phyloP scores from a whole-genome alignment of 2,797 vertebrate genomes.

The Sciurus vulgaris region DNA sequence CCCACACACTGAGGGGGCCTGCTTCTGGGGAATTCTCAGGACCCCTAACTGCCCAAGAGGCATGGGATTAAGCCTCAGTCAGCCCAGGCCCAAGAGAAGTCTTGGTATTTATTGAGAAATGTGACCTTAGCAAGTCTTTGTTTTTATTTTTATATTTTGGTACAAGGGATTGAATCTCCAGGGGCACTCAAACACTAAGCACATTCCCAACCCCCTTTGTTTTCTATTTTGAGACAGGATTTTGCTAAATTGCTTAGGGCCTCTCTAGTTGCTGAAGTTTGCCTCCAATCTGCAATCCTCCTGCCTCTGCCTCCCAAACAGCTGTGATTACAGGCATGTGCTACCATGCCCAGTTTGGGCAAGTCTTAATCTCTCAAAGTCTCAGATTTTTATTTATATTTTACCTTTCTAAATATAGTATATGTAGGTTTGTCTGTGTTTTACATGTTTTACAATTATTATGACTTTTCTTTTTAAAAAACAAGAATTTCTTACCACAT shows the following conservation, averaged over 20 bases:
- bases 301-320: no score
- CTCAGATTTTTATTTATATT: background rate
- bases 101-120: background rate
- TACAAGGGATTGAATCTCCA: no score
- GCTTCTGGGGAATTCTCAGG: background rate
- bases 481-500: background rate
- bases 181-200: no score
- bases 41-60: no score
- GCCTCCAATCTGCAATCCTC: no score
- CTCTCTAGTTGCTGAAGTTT: no score
- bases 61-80: background rate
- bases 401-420: background rate
- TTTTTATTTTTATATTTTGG: background rate
- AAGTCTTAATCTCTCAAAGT: background rate
- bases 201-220: no score
- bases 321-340: no score
- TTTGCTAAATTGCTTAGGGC: no score
- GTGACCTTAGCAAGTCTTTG: background rate
- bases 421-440: background rate
- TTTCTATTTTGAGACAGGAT: no score
- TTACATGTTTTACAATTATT: slow-evolving; percentile 39
- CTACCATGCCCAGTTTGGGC: background rate
- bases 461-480: background rate
- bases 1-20: slow-evolving; percentile 39
- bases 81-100: background rate